Percentiles rank a stretch among this genome's conserved stretches.
phyloP scores from a whole-genome alignment of 2,113 vertebrate genomes.

The Austrofundulus limnaeus region DNA sequence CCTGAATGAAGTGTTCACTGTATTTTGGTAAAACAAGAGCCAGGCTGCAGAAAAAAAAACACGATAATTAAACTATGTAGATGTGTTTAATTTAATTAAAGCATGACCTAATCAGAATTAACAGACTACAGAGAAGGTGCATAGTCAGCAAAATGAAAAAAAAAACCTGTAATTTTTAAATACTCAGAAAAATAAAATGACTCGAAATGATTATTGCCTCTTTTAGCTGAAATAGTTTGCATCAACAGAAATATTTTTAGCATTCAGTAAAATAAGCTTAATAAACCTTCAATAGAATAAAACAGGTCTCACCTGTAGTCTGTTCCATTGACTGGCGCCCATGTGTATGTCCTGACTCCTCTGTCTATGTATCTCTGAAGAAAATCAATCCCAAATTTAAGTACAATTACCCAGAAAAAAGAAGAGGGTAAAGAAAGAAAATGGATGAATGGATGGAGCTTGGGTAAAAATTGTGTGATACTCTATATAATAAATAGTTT shows the following conservation, averaged over 20 bases:
- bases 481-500: no score
- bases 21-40: conserved; percentile 95
- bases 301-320: conserved; percentile 92
- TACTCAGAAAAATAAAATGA: no score
- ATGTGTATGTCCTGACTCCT: conserved; percentile 93
- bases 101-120: no score
- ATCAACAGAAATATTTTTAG: neutral
- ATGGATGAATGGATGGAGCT: no score
- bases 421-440: no score
- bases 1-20: conserved; percentile 97
- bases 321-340: conserved; percentile 94
- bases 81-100: no score
- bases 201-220: conserved; percentile 40
- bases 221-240: conserved; percentile 46
- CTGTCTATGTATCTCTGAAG: conserved; percentile 94
- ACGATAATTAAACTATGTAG: neutral
- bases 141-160: no score
- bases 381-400: conserved; percentile 21
- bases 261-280: neutral
- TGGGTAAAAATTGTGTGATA: no score
- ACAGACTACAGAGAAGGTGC: no score
- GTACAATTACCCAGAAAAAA: no score
- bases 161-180: neutral
- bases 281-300: conserved; percentile 60
- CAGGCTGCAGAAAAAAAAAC: conserved; percentile 83